A percentile compares a stretch with the other conserved stretches of the same genome.
Evolutionary conservation across 2,888 invertebrate genomes (phyloP).

Genomic region (Phragmatobia fuliginosa): DNA sequence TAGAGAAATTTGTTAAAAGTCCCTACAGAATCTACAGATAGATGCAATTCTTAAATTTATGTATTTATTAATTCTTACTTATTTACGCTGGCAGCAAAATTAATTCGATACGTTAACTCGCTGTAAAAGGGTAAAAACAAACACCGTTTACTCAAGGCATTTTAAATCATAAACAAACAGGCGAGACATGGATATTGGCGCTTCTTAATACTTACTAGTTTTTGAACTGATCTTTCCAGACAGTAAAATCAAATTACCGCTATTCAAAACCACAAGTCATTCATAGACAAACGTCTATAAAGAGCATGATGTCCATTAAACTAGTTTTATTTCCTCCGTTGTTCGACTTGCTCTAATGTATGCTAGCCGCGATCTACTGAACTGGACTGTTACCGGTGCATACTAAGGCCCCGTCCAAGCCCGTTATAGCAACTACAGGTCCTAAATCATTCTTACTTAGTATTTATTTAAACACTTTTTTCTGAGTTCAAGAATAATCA

Average conservation of each 20-base stretch:
- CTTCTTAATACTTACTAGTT: neutral
- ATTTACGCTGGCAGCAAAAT: no score
- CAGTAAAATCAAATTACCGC: constrained; percentile 21
- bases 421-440: constrained; percentile 1
- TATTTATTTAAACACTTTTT: neutral
- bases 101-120: neutral
- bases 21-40: neutral
- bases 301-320: constrained; percentile 23
- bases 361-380: constrained; percentile 46
- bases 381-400: constrained; percentile 43
- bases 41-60: no score
- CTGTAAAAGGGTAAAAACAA: neutral
- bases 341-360: constrained; percentile 34
- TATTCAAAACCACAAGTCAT: constrained; percentile 24
- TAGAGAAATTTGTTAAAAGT: neutral
- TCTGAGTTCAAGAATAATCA: neutral
- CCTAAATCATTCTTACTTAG: neutral
- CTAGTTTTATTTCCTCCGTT: constrained; percentile 27
- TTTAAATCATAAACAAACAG: neutral
- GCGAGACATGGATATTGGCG: neutral
- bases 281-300: constrained; percentile 19
- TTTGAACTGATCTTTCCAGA: neutral
- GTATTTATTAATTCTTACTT: no score
- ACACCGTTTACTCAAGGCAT: neutral
- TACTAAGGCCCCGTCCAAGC: constrained; percentile 23